Evolutionary conservation across 2,888 invertebrate species (phyloP), one percentile per base, ranked within the genome.

Genomic region (Deilephila elpenor): DNA sequence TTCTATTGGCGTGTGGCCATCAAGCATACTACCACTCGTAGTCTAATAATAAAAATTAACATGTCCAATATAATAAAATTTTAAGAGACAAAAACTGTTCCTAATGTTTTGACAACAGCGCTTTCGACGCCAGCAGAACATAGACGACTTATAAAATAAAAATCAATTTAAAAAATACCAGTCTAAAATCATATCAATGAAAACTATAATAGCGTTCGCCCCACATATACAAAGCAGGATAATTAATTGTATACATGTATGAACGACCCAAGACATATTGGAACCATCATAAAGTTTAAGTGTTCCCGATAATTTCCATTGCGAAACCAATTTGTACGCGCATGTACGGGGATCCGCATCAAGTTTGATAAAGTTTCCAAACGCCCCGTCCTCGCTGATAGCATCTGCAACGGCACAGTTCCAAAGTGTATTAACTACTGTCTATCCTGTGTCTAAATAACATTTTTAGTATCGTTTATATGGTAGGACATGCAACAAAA

Each of bases 381-480:
- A 17, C 32, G 17, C 29, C 25, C 44, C 44, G 25, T 34, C 25
- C 25, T 19, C 44, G 44, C 51, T 67, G 67, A 67, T 67, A 67
- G 51, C 67, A 67, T 67, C 44, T 67, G 67, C 67, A 67, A 64
- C 62, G 34, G 64, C 25, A 44, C 67, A 67, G 61, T 71, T 67
- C 56, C 25, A 70, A 74, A 34, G 67, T 71, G 71, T 59, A 70
- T 74, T 34, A 61, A 64, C 72, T 72, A 25, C 25, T 20, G 20
- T 2, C 51, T 67, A 5, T 64, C n/a, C 56, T 44, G 44, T 44
- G 14, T 1, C 44, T 14, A 62, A 34, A 34, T 37, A 37, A 51
- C 51, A 51, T 25, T 67, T 64, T 44, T 51, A 6, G 17, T 25
- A 51, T 25, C 2, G 17, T 17, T 25, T 51, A 67, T 17, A 44